phyloP scores from a whole-genome alignment of 2,888 invertebrate species.

The Hemicrepidius hirtus region DNA sequence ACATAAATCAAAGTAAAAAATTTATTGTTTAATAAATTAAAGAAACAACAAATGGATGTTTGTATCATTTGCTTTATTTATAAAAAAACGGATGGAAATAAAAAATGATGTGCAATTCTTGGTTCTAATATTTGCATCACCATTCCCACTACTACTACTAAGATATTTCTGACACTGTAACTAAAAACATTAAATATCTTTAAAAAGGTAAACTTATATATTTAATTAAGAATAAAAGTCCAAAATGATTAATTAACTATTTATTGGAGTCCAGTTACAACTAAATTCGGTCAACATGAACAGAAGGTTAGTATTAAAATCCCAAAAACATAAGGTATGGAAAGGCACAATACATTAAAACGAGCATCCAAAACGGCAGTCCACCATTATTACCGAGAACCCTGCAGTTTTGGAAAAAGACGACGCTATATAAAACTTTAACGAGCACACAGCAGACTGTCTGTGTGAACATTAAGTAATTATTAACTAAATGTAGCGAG shows the following conservation, averaged over 20 bases:
- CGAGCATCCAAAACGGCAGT: conserved; percentile 58
- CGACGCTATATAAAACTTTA: conserved; percentile 58
- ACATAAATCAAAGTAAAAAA: no score
- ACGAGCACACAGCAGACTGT: conserved; percentile 55
- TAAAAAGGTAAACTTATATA: background rate
- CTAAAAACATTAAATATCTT: background rate
- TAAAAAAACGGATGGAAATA: no score
- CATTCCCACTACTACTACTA: no score
- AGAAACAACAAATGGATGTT: no score
- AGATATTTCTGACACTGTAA: no score
- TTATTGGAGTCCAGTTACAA: conserved; percentile 61
- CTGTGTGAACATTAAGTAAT: conserved; percentile 56
- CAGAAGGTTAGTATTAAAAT: conserved; percentile 54
- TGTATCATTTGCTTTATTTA: no score
- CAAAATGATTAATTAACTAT: conserved; percentile 44
- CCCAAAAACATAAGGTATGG: conserved; percentile 59
- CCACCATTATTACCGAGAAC: conserved; percentile 28
- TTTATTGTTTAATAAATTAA: no score
- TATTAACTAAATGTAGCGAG: conserved; percentile 42
- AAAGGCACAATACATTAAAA: conserved; percentile 70
- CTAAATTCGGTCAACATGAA: conserved; percentile 66
- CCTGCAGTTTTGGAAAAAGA: conserved; percentile 45
- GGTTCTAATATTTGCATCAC: no score
- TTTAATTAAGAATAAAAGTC: background rate
- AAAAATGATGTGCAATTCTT: no score